Base-by-base conservation (phyloP, 2,113 vertebrate genomes). In the Agapornis roseicollis region DNA sequence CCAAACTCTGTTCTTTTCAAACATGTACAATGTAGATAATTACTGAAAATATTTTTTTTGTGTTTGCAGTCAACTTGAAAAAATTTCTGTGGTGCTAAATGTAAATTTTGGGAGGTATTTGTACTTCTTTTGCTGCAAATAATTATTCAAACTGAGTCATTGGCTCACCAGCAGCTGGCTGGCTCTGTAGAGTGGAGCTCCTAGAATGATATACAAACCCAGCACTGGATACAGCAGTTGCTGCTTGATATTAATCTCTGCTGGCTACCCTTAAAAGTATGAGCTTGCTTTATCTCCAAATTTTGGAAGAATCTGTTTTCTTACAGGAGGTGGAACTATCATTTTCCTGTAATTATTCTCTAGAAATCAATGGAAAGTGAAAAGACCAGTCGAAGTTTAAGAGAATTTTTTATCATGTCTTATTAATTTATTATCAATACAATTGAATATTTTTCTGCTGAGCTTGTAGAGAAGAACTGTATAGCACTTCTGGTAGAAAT, bases 1-100 rank as follows among this genome's bases (percentile, higher is more conserved):
- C 65, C 73, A 97, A 83, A 96, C 72, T 94, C 27, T 5, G 2
- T 55, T 87, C 72, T 95, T 95, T 77, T 78, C 63, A 93, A 88
- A 41, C 5, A 60, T 17, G 7, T 90, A 52, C 11, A 77, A 35
- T 33, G 9, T n/a, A 93, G 93, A 76, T 61, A 89, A 95, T 80
- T 65, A 60, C 65, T 96, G 63, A 97, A 93, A 97, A 94, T 88
- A 94, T 44, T 93, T 83, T 74, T n/a, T 89, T 52, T 64, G 10
- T 70, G 41, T 73, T 94, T 70, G 33, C 49, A 93, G 87, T 89
- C 20, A 74, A 20, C 77, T 44, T 94, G 47, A 82, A 93, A 87
- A 69, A 52, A 19, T 17, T 94, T 82, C 83, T 56, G 11, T 60
- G 78, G 53, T 84, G 19, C 39, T 87, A 79, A 47, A 33, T 76